A percentile compares a stretch with the other conserved stretches of the same genome.
Conservation (phyloP, 2,797 vertebrate genomes). For the Bovichtus variegatus region DNA sequence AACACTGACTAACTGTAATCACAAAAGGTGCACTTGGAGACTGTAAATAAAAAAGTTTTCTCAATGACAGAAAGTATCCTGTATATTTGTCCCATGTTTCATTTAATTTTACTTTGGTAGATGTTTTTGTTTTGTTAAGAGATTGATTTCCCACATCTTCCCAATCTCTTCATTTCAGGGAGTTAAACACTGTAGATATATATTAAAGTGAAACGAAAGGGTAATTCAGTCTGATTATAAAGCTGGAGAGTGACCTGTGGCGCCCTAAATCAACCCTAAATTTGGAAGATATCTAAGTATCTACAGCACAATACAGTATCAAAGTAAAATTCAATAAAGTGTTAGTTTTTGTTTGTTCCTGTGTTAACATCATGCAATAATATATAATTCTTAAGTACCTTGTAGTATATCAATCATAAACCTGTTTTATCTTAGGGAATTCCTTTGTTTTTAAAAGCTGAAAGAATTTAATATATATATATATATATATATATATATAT, state of each 20-base stretch:
- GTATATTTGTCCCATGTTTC: constrained; percentile 12
- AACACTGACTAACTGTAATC: constrained; percentile 6
- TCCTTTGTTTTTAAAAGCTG: too few relatives aligned
- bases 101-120: background rate
- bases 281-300: background rate
- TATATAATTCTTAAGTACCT: background rate
- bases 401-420: background rate
- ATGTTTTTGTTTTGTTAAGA: background rate
- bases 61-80: constrained; percentile 16
- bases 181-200: background rate
- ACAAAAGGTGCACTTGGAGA: constrained; percentile 22
- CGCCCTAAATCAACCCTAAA: background rate
- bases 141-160: background rate
- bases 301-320: background rate
- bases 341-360: background rate
- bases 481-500: too few relatives aligned
- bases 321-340: background rate
- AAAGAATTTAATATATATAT: too few relatives aligned
- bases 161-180: background rate
- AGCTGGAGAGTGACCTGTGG: background rate
- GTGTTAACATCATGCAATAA: background rate
- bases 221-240: background rate
- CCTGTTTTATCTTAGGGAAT: background rate
- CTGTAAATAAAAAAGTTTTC: constrained; percentile 38
- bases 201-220: background rate